phyloP scores from a whole-genome alignment of 2,888 invertebrate genomes.

The Odontomyia ornata region DNA sequence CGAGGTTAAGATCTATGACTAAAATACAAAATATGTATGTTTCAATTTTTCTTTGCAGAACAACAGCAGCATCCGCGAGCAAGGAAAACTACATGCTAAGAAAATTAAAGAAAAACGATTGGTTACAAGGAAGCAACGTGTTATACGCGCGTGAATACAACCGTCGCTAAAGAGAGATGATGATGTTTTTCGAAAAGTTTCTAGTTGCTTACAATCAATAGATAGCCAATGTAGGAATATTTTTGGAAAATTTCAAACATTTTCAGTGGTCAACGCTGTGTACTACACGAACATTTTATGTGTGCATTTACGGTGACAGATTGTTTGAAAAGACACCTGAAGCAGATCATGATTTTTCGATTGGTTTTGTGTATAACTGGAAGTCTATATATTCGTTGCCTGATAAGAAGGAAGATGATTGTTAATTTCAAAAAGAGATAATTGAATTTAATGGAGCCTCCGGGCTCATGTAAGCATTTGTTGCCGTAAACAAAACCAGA shows the following conservation, averaged over 20 bases:
- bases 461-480: too few species aligned
- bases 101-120: background rate
- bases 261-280: constrained; percentile 24
- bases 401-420: too few species aligned
- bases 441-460: too few species aligned
- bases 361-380: too few species aligned
- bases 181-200: constrained; percentile 20
- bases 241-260: constrained; percentile 45
- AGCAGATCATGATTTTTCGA: too few species aligned
- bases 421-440: too few species aligned
- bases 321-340: background rate
- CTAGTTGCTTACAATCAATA: constrained; percentile 46
- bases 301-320: constrained; percentile 1
- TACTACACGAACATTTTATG: constrained; percentile 29
- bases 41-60: background rate
- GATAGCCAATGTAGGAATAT: constrained; percentile 34
- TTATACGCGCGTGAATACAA: background rate
- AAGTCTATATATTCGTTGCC: too few species aligned
- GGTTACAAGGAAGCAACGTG: constrained; percentile 4
- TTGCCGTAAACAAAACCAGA: too few species aligned
- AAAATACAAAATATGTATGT: background rate
- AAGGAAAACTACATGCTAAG: background rate
- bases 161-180: background rate
- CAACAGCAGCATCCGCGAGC: constrained; percentile 9
- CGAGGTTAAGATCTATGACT: background rate